Base-by-base conservation (phyloP, 2,888 invertebrate species). In the Aspidapion aeneum region DNA sequence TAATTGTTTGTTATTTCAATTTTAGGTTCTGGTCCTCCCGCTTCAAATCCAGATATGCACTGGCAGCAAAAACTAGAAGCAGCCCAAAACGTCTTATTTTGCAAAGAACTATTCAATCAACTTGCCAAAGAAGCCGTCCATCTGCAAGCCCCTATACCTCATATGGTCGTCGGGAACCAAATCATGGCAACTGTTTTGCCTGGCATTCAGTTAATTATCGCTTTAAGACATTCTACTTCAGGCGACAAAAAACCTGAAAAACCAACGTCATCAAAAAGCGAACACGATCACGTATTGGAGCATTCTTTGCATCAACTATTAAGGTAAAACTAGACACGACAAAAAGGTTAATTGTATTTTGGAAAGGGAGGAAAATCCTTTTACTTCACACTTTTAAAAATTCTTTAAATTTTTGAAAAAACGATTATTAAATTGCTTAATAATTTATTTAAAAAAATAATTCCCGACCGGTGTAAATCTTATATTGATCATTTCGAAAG, bases 1-100 rank as follows among this genome's bases (percentile, higher is more conserved):
- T n/a, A n/a, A n/a, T n/a, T n/a, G n/a, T n/a, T n/a, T n/a, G n/a
- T n/a, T n/a, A n/a, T n/a, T n/a, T n/a, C n/a, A n/a, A n/a, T n/a
- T n/a, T n/a, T n/a, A 16, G 91, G 91, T 1, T 85, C 91, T 70
- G 90, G 90, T 55, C 89, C 91, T 0, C 85, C 88, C 60, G 84
- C 86, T 64, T 84, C 89, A 0, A 89, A 90, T 64, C 86, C 89
- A 0, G 92, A 93, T 70, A 84, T 90, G 68, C 91, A 94, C 74
- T 98, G 98, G 98, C 96, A 97, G 73, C 93, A 94, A 75, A 95
- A 95, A 73, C 82, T 98, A n/a, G 97, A 98, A 77, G 94, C 94
- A 0, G 97, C 97, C 0, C 98, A 98, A 77, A 98, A 98, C 79
- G 96, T 98, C 21, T 83, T 98, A 18, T 98, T 97, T 81, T 98